Base-by-base conservation (phyloP, 2,888 invertebrate genomes). In the Plemyria rubiginata region DNA sequence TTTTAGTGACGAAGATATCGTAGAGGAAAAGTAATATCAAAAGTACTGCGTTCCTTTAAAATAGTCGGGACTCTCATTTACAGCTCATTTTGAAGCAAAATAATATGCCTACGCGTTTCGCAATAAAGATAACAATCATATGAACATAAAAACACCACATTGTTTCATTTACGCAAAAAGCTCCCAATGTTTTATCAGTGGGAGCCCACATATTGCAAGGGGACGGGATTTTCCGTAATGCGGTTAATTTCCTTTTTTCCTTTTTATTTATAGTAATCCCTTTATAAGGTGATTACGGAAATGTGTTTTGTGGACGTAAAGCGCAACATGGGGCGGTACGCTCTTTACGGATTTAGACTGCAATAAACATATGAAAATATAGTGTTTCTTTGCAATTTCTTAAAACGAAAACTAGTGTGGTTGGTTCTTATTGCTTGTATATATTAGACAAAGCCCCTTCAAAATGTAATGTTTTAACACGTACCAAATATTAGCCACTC, bases 241-340 rank as follows among this genome's bases (percentile, higher is more conserved):
- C 90, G 91, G 91, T 92, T 92, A 92, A 92, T 92, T 92, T 92
- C 90, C 90, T 91, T 90, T 90, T 81, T 92, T 92, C 92, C 92
- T 92, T 85, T 92, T 92, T 92, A 92, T 92, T 92, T 92, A 92
- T 92, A 91, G 92, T 92, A 92, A 92, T 92, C 92, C 90, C 92
- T 91, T 91, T 92, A 92, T 92, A 92, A 92, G 92, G 91, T 92
- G 92, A 92, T 92, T 92, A 92, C 92, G 86, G 90, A 90, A 92
- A 92, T 92, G 92, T 92, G 90, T 92, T 92, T 91, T 89, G 88
- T 86, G 90, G 87, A 90, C 87, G 90, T 90, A 88, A 91, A 90
- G 86, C 92, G 85, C 92, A 86, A 88, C 87, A 81, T 85, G 92
- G 90, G 88, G 74, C 71, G 87, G 74, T 71, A 65, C 70, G 74